Percentiles rank a stretch among this genome's conserved stretches.
These are phyloP conservation scores for Marcusenius ussheri DNA, from an alignment of 2,113 vertebrate genomes.

Conservation along the genomic window DNA sequence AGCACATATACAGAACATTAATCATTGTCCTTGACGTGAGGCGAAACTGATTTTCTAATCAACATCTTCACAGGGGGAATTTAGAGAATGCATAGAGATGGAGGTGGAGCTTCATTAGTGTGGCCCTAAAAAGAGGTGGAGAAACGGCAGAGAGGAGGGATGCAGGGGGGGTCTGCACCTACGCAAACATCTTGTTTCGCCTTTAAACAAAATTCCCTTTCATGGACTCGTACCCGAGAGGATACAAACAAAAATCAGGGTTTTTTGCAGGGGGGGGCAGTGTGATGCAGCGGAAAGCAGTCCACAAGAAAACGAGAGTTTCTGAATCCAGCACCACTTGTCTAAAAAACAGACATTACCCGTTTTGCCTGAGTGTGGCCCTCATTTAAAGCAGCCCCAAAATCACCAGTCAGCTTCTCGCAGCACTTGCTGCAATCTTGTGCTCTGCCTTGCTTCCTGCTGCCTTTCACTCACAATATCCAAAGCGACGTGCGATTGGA, in stretches of 20 bases:
- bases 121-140: neutral
- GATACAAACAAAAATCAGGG: neutral
- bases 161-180: neutral
- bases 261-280: neutral
- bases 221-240: neutral
- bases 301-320: neutral
- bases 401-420: neutral
- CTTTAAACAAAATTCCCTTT: neutral
- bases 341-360: neutral
- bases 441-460: neutral
- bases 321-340: neutral
- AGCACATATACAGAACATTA: conserved; percentile 11
- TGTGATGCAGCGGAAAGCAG: neutral
- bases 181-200: neutral
- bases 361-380: neutral
- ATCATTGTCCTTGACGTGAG: conserved; percentile 11
- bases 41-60: conserved; percentile 5
- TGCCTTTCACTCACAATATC: neutral
- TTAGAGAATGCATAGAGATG: neutral
- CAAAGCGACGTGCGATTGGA: neutral
- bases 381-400: neutral
- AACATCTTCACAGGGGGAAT: neutral
- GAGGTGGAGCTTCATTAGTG: neutral
- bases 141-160: neutral
- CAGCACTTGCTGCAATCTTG: neutral